Evolutionary conservation across 2,888 invertebrate species (phyloP).

Genomic region (Capitulum mitella): DNA sequence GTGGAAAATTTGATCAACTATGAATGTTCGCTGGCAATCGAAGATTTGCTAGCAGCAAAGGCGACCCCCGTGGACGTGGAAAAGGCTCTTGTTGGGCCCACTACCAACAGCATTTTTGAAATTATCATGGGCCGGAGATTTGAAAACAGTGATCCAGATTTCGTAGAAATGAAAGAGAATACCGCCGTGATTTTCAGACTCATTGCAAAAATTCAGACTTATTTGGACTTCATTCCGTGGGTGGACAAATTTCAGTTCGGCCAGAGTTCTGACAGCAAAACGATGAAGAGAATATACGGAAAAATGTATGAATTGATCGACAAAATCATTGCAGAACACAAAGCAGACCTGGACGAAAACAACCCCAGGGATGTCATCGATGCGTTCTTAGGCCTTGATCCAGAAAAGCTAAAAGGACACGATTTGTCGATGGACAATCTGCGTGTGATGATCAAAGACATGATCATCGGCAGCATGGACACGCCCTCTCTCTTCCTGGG

Average conservation of each 20-base stretch:
- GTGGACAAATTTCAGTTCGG: background rate
- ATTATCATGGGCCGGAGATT: background rate
- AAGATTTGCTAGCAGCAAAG: background rate
- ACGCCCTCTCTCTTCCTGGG: background rate
- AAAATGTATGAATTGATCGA: background rate
- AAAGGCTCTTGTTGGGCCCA: background rate
- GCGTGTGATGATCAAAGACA: background rate
- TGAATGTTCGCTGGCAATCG: background rate
- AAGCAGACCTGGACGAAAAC: background rate
- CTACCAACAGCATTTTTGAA: background rate
- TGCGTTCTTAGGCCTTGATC: background rate
- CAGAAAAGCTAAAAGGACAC: background rate
- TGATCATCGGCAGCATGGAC: background rate
- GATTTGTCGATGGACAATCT: background rate
- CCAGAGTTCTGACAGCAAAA: background rate
- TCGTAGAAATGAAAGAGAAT: background rate
- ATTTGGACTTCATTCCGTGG: background rate
- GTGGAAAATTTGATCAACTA: background rate
- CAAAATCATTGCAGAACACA: background rate
- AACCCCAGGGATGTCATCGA: background rate
- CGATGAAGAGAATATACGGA: background rate
- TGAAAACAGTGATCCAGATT: background rate
- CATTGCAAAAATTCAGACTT: background rate
- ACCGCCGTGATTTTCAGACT: background rate
- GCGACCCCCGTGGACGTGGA: background rate